A percentile compares a stretch with the other conserved stretches of the same genome.
Evolutionary conservation across 2,888 invertebrate species (phyloP).

Genomic region (Neelides folsomi): DNA sequence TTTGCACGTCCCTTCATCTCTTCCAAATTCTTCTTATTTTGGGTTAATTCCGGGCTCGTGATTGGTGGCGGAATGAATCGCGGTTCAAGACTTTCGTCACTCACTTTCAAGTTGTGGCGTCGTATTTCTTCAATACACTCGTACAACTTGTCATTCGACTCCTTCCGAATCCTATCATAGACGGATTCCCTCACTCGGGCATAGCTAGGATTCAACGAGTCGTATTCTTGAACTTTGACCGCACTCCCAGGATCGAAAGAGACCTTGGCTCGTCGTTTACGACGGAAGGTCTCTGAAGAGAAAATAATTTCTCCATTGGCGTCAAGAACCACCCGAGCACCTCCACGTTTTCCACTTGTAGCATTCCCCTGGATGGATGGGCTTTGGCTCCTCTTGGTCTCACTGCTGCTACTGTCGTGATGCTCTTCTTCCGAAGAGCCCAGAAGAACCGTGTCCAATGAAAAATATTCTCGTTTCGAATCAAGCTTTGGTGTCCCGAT

Average conservation of each 20-base stretch:
- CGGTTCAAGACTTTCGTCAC: slow-evolving; percentile 19
- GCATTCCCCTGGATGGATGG: neutral
- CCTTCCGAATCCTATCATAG: slow-evolving; percentile 26
- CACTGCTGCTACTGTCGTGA: slow-evolving; percentile 7
- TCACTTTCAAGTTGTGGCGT: slow-evolving; percentile 28
- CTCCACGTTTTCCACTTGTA: slow-evolving; percentile 24
- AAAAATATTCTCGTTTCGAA: slow-evolving; percentile 26
- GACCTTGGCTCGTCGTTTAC: slow-evolving; percentile 29
- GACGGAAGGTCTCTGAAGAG: slow-evolving; percentile 29
- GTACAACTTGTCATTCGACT: slow-evolving; percentile 27
- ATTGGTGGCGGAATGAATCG: neutral
- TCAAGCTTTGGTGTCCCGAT: slow-evolving; percentile 25
- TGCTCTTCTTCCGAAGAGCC: slow-evolving; percentile 27
- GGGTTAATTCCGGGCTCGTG: neutral
- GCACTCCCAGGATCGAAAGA: slow-evolving; percentile 32
- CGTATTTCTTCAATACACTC: slow-evolving; percentile 33
- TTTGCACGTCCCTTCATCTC: slow-evolving; percentile 6
- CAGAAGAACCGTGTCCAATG: slow-evolving; percentile 33
- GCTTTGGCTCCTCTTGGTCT: slow-evolving; percentile 10
- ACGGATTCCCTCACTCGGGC: slow-evolving; percentile 30
- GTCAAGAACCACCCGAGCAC: slow-evolving; percentile 32
- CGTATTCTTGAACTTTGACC: slow-evolving; percentile 28
- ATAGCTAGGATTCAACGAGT: slow-evolving; percentile 18
- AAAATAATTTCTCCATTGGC: slow-evolving; percentile 33
- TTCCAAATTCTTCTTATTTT: neutral